These are phyloP conservation scores for Astur gentilis DNA, from an alignment of 2,113 vertebrate genomes.

Conservation along the genomic window DNA sequence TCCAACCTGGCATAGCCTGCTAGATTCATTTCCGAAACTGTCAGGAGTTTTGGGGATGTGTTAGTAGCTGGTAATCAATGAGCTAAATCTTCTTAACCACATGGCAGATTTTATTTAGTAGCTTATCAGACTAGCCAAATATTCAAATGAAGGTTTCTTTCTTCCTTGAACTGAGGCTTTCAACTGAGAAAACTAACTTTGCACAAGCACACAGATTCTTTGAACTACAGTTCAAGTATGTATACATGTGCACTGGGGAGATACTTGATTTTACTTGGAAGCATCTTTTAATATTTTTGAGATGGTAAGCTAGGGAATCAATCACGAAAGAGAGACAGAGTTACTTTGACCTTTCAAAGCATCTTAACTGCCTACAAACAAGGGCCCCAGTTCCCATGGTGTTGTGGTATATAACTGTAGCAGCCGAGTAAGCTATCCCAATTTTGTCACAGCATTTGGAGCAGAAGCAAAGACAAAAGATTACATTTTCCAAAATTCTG, in stretches of 20 bases:
- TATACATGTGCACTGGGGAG: not conserved
- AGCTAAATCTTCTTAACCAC: not conserved
- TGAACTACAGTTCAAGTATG: not conserved
- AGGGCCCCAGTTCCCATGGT: not conserved
- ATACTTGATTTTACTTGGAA: not conserved
- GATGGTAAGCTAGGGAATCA: not conserved
- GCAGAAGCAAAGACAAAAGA: not conserved
- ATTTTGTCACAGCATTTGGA: not conserved
- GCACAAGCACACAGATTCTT: not conserved
- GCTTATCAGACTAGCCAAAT: not conserved
- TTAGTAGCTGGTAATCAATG: not conserved
- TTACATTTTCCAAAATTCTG: not conserved
- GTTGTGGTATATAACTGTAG: not conserved
- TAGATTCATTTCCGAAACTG: not conserved
- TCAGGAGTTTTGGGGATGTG: not conserved
- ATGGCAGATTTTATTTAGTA: not conserved
- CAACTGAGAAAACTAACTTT: not conserved
- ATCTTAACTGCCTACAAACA: not conserved
- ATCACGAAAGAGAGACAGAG: not conserved
- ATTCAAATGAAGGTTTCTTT: not conserved
- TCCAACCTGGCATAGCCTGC: not conserved
- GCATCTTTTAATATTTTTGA: not conserved
- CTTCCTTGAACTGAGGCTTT: not conserved
- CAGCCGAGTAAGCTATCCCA: not conserved
- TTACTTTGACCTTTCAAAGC: not conserved